Percentiles rank a stretch among this genome's conserved stretches.
Conservation (phyloP, 2,888 invertebrate species). For the Phengaris alcon region DNA sequence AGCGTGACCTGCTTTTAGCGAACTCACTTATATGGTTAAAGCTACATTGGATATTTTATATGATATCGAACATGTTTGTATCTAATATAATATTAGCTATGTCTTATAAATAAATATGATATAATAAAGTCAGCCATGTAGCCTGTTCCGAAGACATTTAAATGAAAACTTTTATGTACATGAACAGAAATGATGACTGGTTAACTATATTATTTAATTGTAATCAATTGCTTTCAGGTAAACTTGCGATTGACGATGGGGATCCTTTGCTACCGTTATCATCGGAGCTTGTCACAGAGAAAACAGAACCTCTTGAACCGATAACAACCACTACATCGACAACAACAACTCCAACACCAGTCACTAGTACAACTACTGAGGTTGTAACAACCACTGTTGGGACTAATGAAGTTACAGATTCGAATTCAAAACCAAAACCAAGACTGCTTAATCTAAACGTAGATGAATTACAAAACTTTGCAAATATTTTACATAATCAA, state of each 20-base stretch:
- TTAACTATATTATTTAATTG: not conserved
- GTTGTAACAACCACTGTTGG: conserved; percentile 42
- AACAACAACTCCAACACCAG: conserved; percentile 42
- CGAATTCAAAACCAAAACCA: conserved; percentile 52
- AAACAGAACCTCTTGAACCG: conserved; percentile 34
- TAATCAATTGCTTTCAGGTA: conserved; percentile 52
- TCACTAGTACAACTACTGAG: conserved; percentile 38
- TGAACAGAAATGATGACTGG: not conserved
- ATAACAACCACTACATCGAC: conserved; percentile 37
- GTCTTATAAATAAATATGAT: conserved; percentile 1
- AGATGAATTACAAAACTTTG: conserved; percentile 69
- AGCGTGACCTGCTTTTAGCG: conserved; percentile 21
- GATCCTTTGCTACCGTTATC: conserved; percentile 42
- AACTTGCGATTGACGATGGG: conserved; percentile 62
- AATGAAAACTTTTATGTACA: not conserved
- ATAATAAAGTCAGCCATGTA: too few relatives aligned
- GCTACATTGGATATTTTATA: conserved; percentile 2
- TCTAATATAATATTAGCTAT: not conserved
- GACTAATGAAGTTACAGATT: conserved; percentile 44
- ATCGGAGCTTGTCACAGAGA: conserved; percentile 38
- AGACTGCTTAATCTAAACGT: conserved; percentile 65
- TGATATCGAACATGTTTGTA: not conserved
- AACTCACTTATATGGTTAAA: conserved; percentile 13
- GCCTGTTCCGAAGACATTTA: not conserved
- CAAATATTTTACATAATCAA: conserved; percentile 66